phyloP scores from a whole-genome alignment of 2,888 invertebrate species.

The Cyclophora albipunctata region DNA sequence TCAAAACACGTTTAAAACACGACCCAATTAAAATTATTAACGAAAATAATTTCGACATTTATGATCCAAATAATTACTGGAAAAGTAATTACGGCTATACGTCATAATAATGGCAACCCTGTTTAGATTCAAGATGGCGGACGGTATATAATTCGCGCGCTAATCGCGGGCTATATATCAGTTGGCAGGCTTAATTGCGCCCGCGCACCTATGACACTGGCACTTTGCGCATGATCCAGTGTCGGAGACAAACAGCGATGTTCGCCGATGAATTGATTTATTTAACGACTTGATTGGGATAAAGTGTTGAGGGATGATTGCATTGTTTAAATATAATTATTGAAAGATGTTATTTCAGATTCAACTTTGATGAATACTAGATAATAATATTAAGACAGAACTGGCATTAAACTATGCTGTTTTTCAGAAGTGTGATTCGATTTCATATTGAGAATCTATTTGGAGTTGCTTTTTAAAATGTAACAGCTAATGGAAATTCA shows the following conservation, averaged over 20 bases:
- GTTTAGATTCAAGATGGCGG: conserved; percentile 15
- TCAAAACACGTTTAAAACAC: no score
- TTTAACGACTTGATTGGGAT: neutral
- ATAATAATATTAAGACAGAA: no score
- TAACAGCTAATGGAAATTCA: no score
- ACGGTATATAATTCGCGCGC: conserved; percentile 13
- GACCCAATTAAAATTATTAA: no score
- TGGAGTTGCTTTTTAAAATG: no score
- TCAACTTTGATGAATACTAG: no score
- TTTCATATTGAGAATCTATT: no score
- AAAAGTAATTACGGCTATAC: conserved; percentile 4
- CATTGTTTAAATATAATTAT: no score
- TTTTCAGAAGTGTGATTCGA: no score
- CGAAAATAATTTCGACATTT: neutral
- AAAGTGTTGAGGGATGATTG: no score
- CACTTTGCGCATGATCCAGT: conserved; percentile 20
- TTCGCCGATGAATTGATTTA: neutral
- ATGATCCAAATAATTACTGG: neutral
- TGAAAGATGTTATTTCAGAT: no score
- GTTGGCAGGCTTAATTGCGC: conserved; percentile 18
- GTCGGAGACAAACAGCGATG: conserved; percentile 4
- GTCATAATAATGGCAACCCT: conserved; percentile 9
- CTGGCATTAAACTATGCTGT: no score
- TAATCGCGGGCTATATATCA: conserved; percentile 21
- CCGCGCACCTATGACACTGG: conserved; percentile 22